Percentiles rank a stretch among this genome's conserved stretches.
Conservation (phyloP, 2,113 vertebrate species). For the Danio rerio region GRCz12tu NC_133190.1:25143001-25143500, state of each 20-base stretch:
- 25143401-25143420: conserved; percentile 65
- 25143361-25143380: conserved; percentile 33
- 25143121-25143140: background rate
- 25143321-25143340: conserved; percentile 7
- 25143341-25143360: background rate
- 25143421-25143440: conserved; percentile 67
- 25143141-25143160: conserved; percentile 29
- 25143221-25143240: conserved; percentile 32
- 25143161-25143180: background rate
- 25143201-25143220: conserved; percentile 5
- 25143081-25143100: background rate
- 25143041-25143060: conserved; percentile 2
- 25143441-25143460: conserved; percentile 68
- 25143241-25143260: conserved; percentile 1
- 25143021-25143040: background rate
- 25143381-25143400: conserved; percentile 24
- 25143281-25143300: conserved; percentile 18
- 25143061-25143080: background rate
- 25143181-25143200: background rate
- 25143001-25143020: background rate
- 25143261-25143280: background rate
- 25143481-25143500: conserved; percentile 61
- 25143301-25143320: conserved; percentile 11
- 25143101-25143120: background rate
- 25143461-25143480: conserved; percentile 66